Evolutionary conservation across 2,113 vertebrate species (phyloP), one percentile per base, ranked within the genome.

Genomic region (Trichechus manatus): DNA sequence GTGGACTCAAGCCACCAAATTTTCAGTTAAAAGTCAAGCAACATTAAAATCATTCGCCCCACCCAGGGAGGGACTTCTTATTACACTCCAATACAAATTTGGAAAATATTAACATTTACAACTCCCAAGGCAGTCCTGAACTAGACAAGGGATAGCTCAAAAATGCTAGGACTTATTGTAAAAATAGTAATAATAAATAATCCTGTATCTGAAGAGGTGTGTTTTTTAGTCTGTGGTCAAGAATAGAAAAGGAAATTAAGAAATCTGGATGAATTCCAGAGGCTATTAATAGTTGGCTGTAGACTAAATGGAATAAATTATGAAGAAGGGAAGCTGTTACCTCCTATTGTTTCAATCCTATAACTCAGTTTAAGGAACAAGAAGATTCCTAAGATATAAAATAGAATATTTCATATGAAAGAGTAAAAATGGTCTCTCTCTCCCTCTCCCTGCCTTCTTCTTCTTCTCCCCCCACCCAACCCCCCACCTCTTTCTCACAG

Each of bases 321-420:
- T n/a, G 79, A 93, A 72, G 17, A 66, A 81, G 9, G 3, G 8
- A 47, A n/a, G 0, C 0, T 95, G 89, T 91, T 92, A 33, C 92
- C 13, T 86, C 83, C 31, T 66, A 50, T 95, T 47, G n/a, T 92
- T 97, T 96, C 70, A 81, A 27, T 78, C 42, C 36, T 42, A 89
- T 91, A 68, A 82, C 13, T 95, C 70, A 68, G 13, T 47, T 3
- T 4, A 29, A 94, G 87, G 81, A 15, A 79, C 1, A 75, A 64
- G 70, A 91, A 89, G 92, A 27, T 5, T 79, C 82, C 86, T 82
- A 78, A 94, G 31, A 92, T 27, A 87, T 96, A 96, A 97, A 97
- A 94, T 9, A 61, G 59, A 96, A 87, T 86, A 96, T 90, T 66
- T 95, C 86, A 63, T n/a, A 91, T 64, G 29, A 96, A 44, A 14